Percentiles rank a stretch among this genome's conserved stretches.
These are phyloP conservation scores for Bostrychus sinensis DNA, from an alignment of 2,113 vertebrate species.

Conservation along the genomic window DNA sequence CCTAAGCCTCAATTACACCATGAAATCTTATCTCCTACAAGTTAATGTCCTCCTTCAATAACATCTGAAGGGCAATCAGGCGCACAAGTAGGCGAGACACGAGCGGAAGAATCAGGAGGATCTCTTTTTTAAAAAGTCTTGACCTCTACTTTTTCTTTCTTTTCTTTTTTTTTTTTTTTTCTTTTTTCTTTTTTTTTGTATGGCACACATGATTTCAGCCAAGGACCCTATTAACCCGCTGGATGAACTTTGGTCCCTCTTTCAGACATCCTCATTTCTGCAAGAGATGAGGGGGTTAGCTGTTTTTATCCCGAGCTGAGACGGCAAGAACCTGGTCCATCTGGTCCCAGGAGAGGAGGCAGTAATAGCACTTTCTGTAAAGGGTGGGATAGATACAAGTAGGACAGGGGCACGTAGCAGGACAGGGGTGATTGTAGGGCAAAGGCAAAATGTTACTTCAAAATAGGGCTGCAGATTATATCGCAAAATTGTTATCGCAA, in stretches of 20 bases:
- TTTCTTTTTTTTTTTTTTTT: too few relatives aligned
- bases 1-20: slow-evolving; percentile 63
- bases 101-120: slow-evolving; percentile 35
- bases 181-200: slow-evolving; percentile 12
- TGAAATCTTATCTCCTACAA: slow-evolving; percentile 56
- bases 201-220: slow-evolving; percentile 54
- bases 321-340: slow-evolving; percentile 41
- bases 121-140: slow-evolving; percentile 30
- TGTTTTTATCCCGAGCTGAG: slow-evolving; percentile 51
- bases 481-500: too few relatives aligned
- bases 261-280: slow-evolving; percentile 57
- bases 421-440: neutral
- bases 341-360: slow-evolving; percentile 45
- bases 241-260: slow-evolving; percentile 46
- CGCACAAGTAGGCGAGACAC: slow-evolving; percentile 22
- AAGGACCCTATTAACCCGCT: slow-evolving; percentile 65
- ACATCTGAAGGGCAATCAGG: slow-evolving; percentile 56
- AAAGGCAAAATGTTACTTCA: neutral
- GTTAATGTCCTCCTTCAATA: slow-evolving; percentile 55
- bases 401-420: slow-evolving; percentile 14
- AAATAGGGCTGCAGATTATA: neutral
- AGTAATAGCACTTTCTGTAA: slow-evolving; percentile 67
- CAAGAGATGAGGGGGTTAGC: slow-evolving; percentile 63
- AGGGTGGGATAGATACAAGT: slow-evolving; percentile 41
- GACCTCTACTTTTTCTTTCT: slow-evolving; percentile 6